phyloP scores from a whole-genome alignment of 1,140 invertebrate species.

The Bombus sibiricus region DNA sequence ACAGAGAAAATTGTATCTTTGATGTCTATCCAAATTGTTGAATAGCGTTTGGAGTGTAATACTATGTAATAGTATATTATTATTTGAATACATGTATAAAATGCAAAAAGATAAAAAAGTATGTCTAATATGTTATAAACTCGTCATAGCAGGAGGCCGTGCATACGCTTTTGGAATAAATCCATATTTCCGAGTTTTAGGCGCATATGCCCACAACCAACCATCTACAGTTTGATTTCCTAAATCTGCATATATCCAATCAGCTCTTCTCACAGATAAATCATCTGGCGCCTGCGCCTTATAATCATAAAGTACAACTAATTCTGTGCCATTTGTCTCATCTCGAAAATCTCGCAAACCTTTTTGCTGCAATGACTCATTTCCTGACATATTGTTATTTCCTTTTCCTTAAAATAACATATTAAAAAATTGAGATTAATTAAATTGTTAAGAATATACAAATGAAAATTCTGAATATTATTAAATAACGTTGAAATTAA shows the following conservation, averaged over 20 bases:
- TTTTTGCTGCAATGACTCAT: conserved; percentile 78
- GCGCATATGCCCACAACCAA: conserved; percentile 97
- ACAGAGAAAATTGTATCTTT: conserved; percentile 11
- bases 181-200: conserved; percentile 95
- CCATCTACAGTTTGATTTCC: conserved; percentile 96
- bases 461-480: neutral
- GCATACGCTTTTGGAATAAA: conserved; percentile 98
- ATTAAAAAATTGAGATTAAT: neutral
- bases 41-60: conserved; percentile 7
- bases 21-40: neutral
- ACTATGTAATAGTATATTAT: conserved; percentile 36
- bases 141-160: conserved; percentile 95
- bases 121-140: conserved; percentile 84
- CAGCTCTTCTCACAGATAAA: conserved; percentile 93
- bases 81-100: conserved; percentile 51
- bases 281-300: conserved; percentile 97
- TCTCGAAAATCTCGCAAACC: conserved; percentile 79
- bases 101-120: conserved; percentile 50
- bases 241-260: conserved; percentile 97
- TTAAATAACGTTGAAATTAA: neutral
- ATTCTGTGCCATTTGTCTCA: conserved; percentile 89
- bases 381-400: conserved; percentile 69
- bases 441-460: neutral
- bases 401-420: conserved; percentile 69
- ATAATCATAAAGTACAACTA: conserved; percentile 97